Evolutionary conservation across 2,888 invertebrate genomes (phyloP), one percentile per base, ranked within the genome.

Genomic region (Hypena proboscidalis): DNA sequence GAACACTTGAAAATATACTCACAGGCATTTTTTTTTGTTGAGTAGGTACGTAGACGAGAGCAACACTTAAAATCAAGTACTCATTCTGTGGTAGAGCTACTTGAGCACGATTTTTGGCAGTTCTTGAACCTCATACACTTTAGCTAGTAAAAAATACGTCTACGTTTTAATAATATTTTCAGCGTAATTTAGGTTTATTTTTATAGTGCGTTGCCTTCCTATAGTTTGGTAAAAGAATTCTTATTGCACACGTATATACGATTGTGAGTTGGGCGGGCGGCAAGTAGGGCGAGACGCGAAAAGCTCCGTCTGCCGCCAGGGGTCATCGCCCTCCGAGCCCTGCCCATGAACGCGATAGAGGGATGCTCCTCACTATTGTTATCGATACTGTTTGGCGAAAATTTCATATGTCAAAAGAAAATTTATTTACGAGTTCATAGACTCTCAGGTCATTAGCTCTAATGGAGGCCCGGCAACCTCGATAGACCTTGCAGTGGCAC

Each of bases 241-340:
- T 8, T 32, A 21, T 22, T 32, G 32, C 52, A 56, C 46, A 31
- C 38, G 25, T 48, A 36, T 31, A 15, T 67, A 64, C 53, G 60
- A 67, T 63, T 69, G 68, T 68, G 72, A 72, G 79, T 65, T 76
- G 76, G 83, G 80, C 85, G 84, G 85, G 79, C 73, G 74, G 79
- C 84, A 84, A 83, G 77, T 85, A 87, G 88, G 88, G 85, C 87
- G 88, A 81, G 83, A 85, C 80, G 85, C 81, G 83, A 84, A 84
- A 85, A 82, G 81, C 85, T 80, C 55, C 85, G 88, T 83, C 87
- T 86, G 82, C 77, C 58, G 67, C 68, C 68, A 68, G 76, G 77
- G 89, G 86, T 89, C 90, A 85, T 77, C 77, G 89, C 74, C 85
- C 89, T 77, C 57, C 48, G 70, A 79, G 87, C 85, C 86, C 85